A percentile compares a stretch with the other conserved stretches of the same genome.
phyloP scores from a whole-genome alignment of 2,888 invertebrate genomes.

The Xestia xanthographa region DNA sequence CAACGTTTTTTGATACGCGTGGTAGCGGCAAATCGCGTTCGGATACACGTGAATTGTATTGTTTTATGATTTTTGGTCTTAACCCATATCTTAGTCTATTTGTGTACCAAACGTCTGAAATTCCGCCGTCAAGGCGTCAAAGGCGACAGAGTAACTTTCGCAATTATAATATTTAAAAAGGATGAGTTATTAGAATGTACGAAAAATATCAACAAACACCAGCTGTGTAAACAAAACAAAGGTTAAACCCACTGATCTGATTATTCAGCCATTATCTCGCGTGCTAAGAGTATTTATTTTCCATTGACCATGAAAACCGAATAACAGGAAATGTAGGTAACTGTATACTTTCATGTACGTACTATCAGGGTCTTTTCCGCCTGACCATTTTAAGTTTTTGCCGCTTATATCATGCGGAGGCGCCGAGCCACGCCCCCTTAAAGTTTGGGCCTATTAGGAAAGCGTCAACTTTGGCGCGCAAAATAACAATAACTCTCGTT shows the following conservation, averaged over 20 bases:
- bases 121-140: too few relatives aligned
- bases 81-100: not conserved
- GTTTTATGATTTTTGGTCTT: not conserved
- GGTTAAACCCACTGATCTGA: constrained; percentile 32
- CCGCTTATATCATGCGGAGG: too few relatives aligned
- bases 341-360: constrained; percentile 23
- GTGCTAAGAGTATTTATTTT: constrained; percentile 2
- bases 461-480: too few relatives aligned
- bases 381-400: too few relatives aligned
- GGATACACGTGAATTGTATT: not conserved
- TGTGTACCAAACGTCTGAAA: not conserved
- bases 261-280: constrained; percentile 4
- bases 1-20: too few relatives aligned
- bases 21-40: too few relatives aligned
- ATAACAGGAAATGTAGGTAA: constrained; percentile 36
- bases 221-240: constrained; percentile 22
- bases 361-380: too few relatives aligned
- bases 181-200: not conserved
- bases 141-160: not conserved
- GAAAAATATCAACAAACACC: not conserved
- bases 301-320: constrained; percentile 39
- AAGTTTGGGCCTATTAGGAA: too few relatives aligned
- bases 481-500: too few relatives aligned
- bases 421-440: too few relatives aligned
- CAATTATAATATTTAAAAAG: not conserved